Evolutionary conservation across 2,888 invertebrate genomes (phyloP), one percentile per base, ranked within the genome.

Genomic region (Alloplasta piceator): DNA sequence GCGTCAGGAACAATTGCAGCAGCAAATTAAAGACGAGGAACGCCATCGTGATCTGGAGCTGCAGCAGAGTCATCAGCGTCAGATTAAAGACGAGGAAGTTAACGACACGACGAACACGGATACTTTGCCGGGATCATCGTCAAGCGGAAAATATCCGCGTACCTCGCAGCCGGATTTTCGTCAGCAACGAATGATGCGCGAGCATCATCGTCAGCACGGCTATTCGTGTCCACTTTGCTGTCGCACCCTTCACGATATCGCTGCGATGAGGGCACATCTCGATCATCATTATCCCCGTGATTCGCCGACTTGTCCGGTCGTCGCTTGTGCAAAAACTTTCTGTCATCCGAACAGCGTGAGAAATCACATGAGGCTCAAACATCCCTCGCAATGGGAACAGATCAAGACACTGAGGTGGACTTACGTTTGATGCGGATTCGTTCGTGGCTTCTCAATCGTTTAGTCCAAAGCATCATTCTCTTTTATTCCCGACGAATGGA

Each of bases 301-400:
- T 93, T 96, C 96, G 91, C 96, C 96, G 84, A 94, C 95, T 84
- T 97, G 97, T 93, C 97, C 97, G 52, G 97, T 97, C 73, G 93
- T 94, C 78, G 93, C 95, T 84, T 97, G 97, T 92, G 95, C 95
- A 72, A 94, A 96, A 83, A 94, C 94, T 86, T 97, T 97, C 92
- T 95, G 96, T 82, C 97, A 97, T 93, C 97, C 97, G 82, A 97
- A 97, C 93, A 97, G 97, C 78, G 97, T 97, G 86, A 94, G 97
- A 88, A 97, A 97, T 93, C 97, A 97, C 93, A 97, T 97, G 97
- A 94, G 97, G 87, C 94, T 96, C 89, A 97, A 97, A 92, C 97
- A 97, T 92, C 95, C 96, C 63, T 93, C 94, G 85, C 96, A 96
- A 90, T 97, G 97, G 97, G 96, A 96, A 90, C 94, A 95, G 92